These are phyloP conservation scores for Epizoanthus fatuus DNA, from an alignment of 92 coral and sea anemone genomes.

Conservation along the genomic window DNA sequence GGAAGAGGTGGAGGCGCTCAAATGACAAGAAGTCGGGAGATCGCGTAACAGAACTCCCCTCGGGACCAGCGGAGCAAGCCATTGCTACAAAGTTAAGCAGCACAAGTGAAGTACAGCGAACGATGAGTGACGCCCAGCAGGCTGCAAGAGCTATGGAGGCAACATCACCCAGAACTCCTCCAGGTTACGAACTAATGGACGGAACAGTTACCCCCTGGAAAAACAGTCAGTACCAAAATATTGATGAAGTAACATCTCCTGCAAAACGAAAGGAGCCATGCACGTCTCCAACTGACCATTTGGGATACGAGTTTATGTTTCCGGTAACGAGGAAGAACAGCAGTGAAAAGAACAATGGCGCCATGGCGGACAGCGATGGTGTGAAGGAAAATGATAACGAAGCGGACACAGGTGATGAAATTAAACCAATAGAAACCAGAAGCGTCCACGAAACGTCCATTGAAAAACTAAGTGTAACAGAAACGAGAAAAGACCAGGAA, in stretches of 20 bases:
- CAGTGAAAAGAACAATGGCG: background rate
- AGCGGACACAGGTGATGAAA: background rate
- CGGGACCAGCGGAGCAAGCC: constrained; percentile 9
- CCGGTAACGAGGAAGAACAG: background rate
- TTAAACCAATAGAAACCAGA: background rate
- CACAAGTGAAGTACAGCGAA: background rate
- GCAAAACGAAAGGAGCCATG: constrained; percentile 2
- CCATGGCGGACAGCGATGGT: background rate
- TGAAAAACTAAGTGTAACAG: background rate
- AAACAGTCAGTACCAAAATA: constrained; percentile 13
- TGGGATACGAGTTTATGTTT: constrained; percentile 36
- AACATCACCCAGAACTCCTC: constrained; percentile 15
- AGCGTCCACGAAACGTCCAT: background rate
- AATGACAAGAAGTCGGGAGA: constrained; percentile 5
- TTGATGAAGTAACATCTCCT: constrained; percentile 10
- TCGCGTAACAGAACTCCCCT: background rate
- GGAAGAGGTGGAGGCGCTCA: background rate
- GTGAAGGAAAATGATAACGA: background rate
- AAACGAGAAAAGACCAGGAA: constrained; percentile 15
- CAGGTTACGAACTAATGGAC: constrained; percentile 33
- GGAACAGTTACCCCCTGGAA: background rate
- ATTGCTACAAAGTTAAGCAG: background rate
- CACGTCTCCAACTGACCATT: constrained; percentile 24
- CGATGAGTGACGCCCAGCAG: background rate
- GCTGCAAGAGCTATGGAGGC: background rate